Base-by-base conservation (phyloP, 1,140 invertebrate species). In the Chrysoperla carnea region DNA sequence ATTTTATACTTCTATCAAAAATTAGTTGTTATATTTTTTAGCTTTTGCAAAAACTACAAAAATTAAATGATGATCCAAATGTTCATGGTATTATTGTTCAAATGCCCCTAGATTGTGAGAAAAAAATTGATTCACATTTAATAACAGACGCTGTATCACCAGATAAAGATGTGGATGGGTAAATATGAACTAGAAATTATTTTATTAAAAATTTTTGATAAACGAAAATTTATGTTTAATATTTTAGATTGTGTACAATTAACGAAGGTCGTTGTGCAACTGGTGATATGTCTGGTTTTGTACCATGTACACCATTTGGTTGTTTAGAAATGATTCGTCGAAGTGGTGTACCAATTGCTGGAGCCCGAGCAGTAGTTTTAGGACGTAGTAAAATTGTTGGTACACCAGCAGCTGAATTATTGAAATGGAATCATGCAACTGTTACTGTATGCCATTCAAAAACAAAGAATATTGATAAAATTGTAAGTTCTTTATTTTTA, bases 321-420 rank as follows among this genome's bases (percentile, higher is more conserved):
- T 91, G 87, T 54, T 70, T 97, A 44, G 88, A 96, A 59, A 69
- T 97, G 1, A 95, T 95, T 45, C 86, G 84, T 58, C 74, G 77
- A 46, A 76, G 76, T 37, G 86, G 87, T 1, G 70, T 87, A 0
- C 55, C 70, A 44, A 84, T 97, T 14, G 71, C 73, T 33, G 94
- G 94, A 6, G 81, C 84, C 29, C 71, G 73, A 40, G 92, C 91
- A 8, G 93, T 99, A 11, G 92, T 99, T 8, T 59, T 99, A 35
- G 95, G 95, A 4, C 71, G 94, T 47, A 96, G 92, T 61, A 94
- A 96, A 68, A 98, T 99, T 56, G 93, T 99, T 6, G 95, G 95
- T 15, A 89, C 90, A 0, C 95, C 95, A 1, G 83, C 87, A 41
- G 75, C 91, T 0, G 90, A 96, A 64, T 66, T 99, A 8, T 69